Evolutionary conservation across 2,888 invertebrate genomes (phyloP), one percentile per base, ranked within the genome.

Genomic region (Monochamus alternatus): DNA sequence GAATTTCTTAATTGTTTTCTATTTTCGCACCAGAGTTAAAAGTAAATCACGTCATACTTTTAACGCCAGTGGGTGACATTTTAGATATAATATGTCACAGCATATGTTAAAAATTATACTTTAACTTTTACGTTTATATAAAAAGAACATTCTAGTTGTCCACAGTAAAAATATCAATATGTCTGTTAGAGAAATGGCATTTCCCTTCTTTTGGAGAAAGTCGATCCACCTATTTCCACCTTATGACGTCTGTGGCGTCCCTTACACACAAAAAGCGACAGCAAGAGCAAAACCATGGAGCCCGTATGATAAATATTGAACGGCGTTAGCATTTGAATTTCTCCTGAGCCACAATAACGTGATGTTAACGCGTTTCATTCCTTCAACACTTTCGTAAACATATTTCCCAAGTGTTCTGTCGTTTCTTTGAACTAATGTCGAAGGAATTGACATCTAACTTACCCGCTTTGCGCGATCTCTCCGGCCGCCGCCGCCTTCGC

Each of bases 361-460:
- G 85, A 84, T 86, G 87, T 87, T 87, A 87, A 88, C 86, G 87
- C 86, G 80, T 86, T 87, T 86, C 85, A 82, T 84, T 84, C 84
- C 83, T 83, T 83, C 85, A 83, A 81, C 84, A 83, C 83, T 84
- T 83, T 82, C 84, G 84, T 83, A 85, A 87, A 87, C 88, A 87
- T 89, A 89, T 89, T 89, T 89, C 89, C 89, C 89, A 82, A 81
- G 88, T 87, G 88, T 87, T 87, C 87, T 84, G 88, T 87, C 87
- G 87, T 88, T 88, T 86, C 87, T 86, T 87, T 87, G 85, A 87
- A 85, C 85, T 85, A 86, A 87, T 86, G 87, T 86, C 86, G 85
- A 86, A 86, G 86, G 86, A 87, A 87, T 87, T 87, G 87, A 87
- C 87, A 87, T 86, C 84, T 84, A 84, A 85, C 81, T 81, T 80